Conservation (phyloP, 2,888 invertebrate genomes). For the Dasysyrphus tricinctus region DNA sequence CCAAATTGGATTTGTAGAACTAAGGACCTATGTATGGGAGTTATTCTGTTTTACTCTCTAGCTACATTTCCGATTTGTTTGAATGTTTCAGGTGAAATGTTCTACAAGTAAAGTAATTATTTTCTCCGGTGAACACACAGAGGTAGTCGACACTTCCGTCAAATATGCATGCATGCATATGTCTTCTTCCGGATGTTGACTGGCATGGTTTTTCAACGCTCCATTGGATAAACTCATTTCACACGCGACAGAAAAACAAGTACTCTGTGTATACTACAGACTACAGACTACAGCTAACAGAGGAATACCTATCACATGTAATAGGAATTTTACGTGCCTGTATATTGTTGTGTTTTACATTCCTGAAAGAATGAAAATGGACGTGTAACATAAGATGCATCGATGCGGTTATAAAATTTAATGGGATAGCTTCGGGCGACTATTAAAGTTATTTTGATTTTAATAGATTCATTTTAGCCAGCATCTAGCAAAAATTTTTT, state of each 20-base stretch:
- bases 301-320: slow-evolving; percentile 8
- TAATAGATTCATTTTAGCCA: background rate
- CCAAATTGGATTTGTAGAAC: slow-evolving; percentile 32
- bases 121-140: slow-evolving; percentile 37
- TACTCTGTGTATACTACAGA: background rate
- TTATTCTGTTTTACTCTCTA: slow-evolving; percentile 19
- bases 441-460: background rate
- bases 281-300: background rate
- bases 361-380: slow-evolving; percentile 32
- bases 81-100: slow-evolving; percentile 40
- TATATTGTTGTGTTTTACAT: slow-evolving; percentile 27
- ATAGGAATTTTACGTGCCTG: slow-evolving; percentile 10
- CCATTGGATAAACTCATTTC: slow-evolving; percentile 59
- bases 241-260: slow-evolving; percentile 41
- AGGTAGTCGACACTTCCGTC: slow-evolving; percentile 42
- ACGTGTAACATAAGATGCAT: slow-evolving; percentile 32
- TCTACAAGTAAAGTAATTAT: slow-evolving; percentile 52
- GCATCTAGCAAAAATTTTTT: background rate
- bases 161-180: slow-evolving; percentile 36
- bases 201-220: slow-evolving; percentile 40
- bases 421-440: background rate
- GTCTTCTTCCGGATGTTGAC: slow-evolving; percentile 47
- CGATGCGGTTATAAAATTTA: slow-evolving; percentile 30
- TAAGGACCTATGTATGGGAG: background rate
- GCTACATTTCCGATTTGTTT: slow-evolving; percentile 33